A percentile compares a stretch with the other conserved stretches of the same genome.
Evolutionary conservation across 1,140 invertebrate species (phyloP).

Genomic region (Neomicropteryx cornuta): DNA sequence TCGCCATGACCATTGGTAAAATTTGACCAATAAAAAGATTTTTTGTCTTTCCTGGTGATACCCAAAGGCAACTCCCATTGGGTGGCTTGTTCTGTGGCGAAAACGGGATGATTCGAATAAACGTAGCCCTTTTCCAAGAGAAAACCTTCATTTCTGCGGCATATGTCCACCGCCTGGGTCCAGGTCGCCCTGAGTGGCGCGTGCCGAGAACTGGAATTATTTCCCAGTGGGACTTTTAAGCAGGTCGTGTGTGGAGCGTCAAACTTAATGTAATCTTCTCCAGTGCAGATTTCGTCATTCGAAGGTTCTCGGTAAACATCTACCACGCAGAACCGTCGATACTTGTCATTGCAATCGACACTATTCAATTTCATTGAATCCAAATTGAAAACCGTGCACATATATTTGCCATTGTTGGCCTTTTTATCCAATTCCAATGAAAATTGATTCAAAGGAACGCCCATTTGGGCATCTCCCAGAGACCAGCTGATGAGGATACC

Average conservation of each 20-base stretch:
- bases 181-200: conserved; percentile 27
- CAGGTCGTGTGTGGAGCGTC: conserved; percentile 27
- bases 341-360: conserved; percentile 23
- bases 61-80: conserved; percentile 25
- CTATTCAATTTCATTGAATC: conserved; percentile 24
- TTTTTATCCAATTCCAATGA: conserved; percentile 16
- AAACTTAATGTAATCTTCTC: conserved; percentile 22
- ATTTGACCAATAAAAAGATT: conserved; percentile 17
- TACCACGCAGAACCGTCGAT: conserved; percentile 31
- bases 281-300: conserved; percentile 10
- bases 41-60: conserved; percentile 20
- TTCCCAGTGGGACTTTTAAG: conserved; percentile 11
- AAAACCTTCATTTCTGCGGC: conserved; percentile 22
- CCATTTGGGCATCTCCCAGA: conserved; percentile 16
- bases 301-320: conserved; percentile 21
- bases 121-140: conserved; percentile 30
- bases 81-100: conserved; percentile 11
- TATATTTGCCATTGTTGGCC: conserved; percentile 18
- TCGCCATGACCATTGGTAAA: conserved; percentile 17
- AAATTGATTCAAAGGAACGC: conserved; percentile 8
- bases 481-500: conserved; percentile 30
- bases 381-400: conserved; percentile 13
- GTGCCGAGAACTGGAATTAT: conserved; percentile 18
- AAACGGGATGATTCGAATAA: conserved; percentile 26
- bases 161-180: conserved; percentile 25